Base-by-base conservation (phyloP, 2,113 vertebrate species). In the Egretta garzetta region DNA sequence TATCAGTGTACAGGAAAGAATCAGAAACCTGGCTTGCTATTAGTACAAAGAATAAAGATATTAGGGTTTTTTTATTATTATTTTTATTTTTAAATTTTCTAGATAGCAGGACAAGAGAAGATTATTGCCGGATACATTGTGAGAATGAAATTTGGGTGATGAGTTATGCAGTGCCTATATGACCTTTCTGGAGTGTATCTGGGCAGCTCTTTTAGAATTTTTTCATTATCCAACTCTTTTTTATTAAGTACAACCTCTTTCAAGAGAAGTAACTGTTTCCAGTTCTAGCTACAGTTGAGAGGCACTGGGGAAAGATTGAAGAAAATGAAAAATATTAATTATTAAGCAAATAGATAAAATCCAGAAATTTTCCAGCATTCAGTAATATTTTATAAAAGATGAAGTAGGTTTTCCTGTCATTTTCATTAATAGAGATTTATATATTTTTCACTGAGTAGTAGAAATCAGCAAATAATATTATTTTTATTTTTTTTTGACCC, bases 111-210 rank as follows among this genome's bases (percentile, higher is more conserved):
- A 55, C 0, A 9, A 12, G 4, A 37, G 13, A 47, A 35, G 2
- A 19, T 53, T 21, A 27, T 22, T 77, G 10, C 3, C 0, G 0
- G 39, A 53, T 39, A 59, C 3, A 28, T n/a, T 22, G 2, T 41
- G 41, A 67, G 24, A 76, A 47, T 6, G 26, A 52, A 47, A 3
- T 30, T 32, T 59, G 23, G 1, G 4, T 55, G 14, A 2, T 20
- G 8, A 28, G 6, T 22, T 71, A 27, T 60, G 3, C 3, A 14
- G 14, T 16, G 11, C 3, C 32, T 45, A 9, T 23, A 16, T 39
- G 6, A 58, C 14, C 22, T 1, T 33, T 45, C 16, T 37, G n/a
- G 13, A 72, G 35, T 4, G 56, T 60, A 64, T 60, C 15, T 68
- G 26, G 30, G 13, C 18, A 76, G 19, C 2, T 52, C 5, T 50